phyloP scores from a whole-genome alignment of 1,140 invertebrate species.

The Dryas iulia region DNA sequence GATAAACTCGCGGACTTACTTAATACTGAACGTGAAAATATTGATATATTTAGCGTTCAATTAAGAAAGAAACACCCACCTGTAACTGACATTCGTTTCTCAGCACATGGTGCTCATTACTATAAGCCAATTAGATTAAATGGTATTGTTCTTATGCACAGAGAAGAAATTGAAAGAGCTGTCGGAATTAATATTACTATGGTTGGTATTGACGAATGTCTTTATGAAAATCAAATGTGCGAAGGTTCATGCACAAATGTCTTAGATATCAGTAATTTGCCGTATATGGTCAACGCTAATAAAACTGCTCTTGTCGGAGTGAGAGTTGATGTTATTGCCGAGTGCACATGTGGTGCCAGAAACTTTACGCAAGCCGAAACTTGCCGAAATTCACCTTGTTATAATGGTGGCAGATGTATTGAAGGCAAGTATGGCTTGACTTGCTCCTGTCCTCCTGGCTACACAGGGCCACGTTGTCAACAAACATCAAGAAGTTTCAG shows the following conservation, averaged over 20 bases:
- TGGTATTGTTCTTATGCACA: slow-evolving; percentile 95
- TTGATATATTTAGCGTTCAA: slow-evolving; percentile 97
- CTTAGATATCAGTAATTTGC: slow-evolving; percentile 92
- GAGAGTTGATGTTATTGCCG: slow-evolving; percentile 91
- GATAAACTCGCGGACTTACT: slow-evolving; percentile 93
- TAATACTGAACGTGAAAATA: slow-evolving; percentile 91
- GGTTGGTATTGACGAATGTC: slow-evolving; percentile 98
- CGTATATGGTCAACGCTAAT: slow-evolving; percentile 98
- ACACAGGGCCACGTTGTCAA: slow-evolving; percentile 97
- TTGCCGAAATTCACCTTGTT: slow-evolving; percentile 94
- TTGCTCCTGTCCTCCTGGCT: slow-evolving; percentile 94
- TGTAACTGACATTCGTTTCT: slow-evolving; percentile 95
- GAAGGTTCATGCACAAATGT: slow-evolving; percentile 97
- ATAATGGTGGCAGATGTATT: slow-evolving; percentile 96
- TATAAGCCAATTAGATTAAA: slow-evolving; percentile 96
- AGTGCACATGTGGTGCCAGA: slow-evolving; percentile 94
- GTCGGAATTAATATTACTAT: slow-evolving; percentile 98
- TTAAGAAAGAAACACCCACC: slow-evolving; percentile 91
- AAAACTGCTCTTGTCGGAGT: slow-evolving; percentile 97
- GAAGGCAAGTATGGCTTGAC: slow-evolving; percentile 92
- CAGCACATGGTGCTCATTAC: slow-evolving; percentile 97
- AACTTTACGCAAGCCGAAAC: slow-evolving; percentile 94
- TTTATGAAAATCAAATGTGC: slow-evolving; percentile 96
- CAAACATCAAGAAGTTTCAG: slow-evolving; percentile 96
- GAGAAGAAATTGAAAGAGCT: slow-evolving; percentile 95